Evolutionary conservation across 1,140 invertebrate genomes (phyloP).

Genomic region (Onthophagus taurus): DNA sequence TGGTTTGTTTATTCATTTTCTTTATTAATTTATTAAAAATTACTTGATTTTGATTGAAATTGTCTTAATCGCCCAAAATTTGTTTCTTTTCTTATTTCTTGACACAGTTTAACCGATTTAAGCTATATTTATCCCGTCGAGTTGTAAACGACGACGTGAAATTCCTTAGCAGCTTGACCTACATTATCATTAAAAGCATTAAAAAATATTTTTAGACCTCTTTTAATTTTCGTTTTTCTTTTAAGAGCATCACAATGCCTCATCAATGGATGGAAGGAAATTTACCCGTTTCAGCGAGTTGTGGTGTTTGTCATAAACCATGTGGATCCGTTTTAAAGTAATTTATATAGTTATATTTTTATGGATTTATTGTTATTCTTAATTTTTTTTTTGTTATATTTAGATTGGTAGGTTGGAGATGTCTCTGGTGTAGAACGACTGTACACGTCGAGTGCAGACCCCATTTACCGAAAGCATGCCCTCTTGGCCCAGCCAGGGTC

Average conservation of each 20-base stretch:
- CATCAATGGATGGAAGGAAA: conserved; percentile 99
- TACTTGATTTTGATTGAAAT: no score
- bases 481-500: conserved; percentile 75
- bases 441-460: conserved; percentile 84
- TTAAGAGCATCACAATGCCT: conserved; percentile 84
- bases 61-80: no score
- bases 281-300: conserved; percentile 88
- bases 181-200: no score
- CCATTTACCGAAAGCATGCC: conserved; percentile 61
- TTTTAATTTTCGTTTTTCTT: conserved; percentile 22
- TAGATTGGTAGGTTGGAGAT: conserved; percentile 91
- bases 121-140: no score
- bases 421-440: conserved; percentile 89
- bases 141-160: no score
- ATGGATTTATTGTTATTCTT: background rate
- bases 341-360: conserved; percentile 13
- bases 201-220: no score
- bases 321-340: conserved; percentile 90
- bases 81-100: no score
- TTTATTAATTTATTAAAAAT: no score
- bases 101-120: no score
- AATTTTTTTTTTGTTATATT: conserved; percentile 6
- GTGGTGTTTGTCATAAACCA: conserved; percentile 89
- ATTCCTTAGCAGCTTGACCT: no score
- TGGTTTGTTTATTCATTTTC: no score